Percentiles rank a stretch among this genome's conserved stretches.
These are phyloP conservation scores for Bradypodion pumilum DNA, from an alignment of 2,797 vertebrate genomes.

Conservation along the genomic window DNA sequence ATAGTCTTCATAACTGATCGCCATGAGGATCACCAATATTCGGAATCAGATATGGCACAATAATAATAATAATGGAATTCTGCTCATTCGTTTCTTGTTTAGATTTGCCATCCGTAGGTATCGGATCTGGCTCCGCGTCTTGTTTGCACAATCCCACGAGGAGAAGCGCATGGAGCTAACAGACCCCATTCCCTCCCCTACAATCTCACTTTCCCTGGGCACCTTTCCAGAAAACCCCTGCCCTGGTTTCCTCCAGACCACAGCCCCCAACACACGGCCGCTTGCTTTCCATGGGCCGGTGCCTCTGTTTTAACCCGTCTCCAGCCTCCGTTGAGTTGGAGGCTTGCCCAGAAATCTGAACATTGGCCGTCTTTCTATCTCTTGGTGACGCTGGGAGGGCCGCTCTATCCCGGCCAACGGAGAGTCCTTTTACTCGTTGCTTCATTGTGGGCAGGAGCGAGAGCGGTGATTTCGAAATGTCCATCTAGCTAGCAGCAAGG, in stretches of 20 bases:
- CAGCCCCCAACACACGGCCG: neutral
- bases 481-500: neutral
- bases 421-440: neutral
- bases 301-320: neutral
- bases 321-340: constrained; percentile 4
- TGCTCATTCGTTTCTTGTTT: neutral
- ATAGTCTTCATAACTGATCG: no score
- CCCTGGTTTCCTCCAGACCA: neutral
- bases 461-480: neutral
- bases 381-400: neutral
- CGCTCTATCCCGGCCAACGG: neutral
- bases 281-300: neutral
- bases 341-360: neutral
- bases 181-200: neutral
- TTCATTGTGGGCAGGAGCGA: neutral
- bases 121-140: neutral
- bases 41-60: no score
- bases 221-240: neutral
- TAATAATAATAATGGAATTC: no score
- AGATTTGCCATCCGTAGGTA: neutral
- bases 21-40: no score
- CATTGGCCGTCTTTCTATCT: neutral
- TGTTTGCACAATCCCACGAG: neutral
- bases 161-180: no score
- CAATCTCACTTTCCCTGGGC: neutral